A percentile compares a stretch with the other conserved stretches of the same genome.
Conservation (phyloP, 2,888 invertebrate genomes). For the Podabrus alpinus region DNA sequence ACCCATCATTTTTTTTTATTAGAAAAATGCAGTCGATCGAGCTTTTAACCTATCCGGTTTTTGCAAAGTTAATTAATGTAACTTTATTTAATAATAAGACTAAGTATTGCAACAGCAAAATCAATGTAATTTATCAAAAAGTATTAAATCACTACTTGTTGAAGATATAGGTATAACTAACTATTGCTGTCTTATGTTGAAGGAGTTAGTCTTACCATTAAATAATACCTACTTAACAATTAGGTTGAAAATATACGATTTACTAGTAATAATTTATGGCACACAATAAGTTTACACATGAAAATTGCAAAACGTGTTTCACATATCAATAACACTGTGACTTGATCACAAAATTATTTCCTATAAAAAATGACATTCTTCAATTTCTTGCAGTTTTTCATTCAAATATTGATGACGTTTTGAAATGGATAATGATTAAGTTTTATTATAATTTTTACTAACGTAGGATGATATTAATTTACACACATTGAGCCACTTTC, state of each 20-base stretch:
- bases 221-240: background rate
- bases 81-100: background rate
- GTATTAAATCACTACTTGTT: background rate
- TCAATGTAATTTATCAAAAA: background rate
- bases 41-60: background rate
- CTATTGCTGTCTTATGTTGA: background rate
- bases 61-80: background rate
- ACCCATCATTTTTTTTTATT: background rate
- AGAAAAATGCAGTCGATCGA: slow-evolving; percentile 16
- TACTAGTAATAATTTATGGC: slow-evolving; percentile 16
- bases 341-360: slow-evolving; percentile 6
- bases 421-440: slow-evolving; percentile 3
- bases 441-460: slow-evolving; percentile 1
- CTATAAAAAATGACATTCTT: background rate
- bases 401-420: slow-evolving; percentile 9
- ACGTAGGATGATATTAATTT: slow-evolving; percentile 32
- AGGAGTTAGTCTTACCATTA: slow-evolving; percentile 5
- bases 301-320: slow-evolving; percentile 12
- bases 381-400: background rate
- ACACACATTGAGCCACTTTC: slow-evolving; percentile 47
- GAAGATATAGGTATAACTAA: background rate
- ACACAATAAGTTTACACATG: slow-evolving; percentile 22
- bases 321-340: background rate
- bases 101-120: background rate
- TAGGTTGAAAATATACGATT: slow-evolving; percentile 17